Conservation (phyloP, 2,113 vertebrate species). For the Lasiurus cinereus region DNA sequence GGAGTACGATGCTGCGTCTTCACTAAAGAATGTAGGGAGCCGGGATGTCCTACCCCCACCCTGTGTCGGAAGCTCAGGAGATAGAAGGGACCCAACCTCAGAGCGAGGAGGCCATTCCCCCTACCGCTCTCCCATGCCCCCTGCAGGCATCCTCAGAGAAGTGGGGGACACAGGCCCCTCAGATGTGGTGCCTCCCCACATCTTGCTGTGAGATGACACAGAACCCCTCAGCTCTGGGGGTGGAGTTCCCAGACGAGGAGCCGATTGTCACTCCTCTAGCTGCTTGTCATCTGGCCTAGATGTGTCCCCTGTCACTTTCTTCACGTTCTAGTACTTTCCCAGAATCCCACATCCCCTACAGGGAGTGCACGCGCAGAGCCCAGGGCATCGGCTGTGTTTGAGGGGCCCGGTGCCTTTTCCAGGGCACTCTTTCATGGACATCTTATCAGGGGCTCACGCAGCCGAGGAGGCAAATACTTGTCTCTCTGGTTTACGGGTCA, state of each 20-base stretch:
- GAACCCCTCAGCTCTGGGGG: not conserved
- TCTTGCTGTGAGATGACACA: not conserved
- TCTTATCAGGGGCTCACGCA: not conserved
- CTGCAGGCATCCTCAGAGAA: slow-evolving; percentile 44
- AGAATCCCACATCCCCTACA: not conserved
- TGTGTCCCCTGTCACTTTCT: not conserved
- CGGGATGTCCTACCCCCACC: not conserved
- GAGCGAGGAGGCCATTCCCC: not conserved
- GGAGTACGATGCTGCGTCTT: not conserved
- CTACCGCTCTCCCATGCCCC: not conserved
- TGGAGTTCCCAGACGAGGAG: not conserved
- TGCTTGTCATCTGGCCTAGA: not conserved
- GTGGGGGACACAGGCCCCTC: not conserved
- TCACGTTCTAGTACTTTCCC: not conserved
- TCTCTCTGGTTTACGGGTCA: not conserved
- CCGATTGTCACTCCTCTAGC: not conserved
- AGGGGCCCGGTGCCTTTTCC: not conserved
- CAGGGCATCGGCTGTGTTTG: fast-evolving
- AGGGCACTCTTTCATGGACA: not conserved
- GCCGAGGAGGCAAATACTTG: not conserved
- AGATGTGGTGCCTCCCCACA: not conserved
- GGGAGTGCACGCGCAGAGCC: not conserved
- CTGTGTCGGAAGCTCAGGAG: not conserved
- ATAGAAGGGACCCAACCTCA: not conserved
- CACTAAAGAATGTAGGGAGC: not conserved